phyloP scores from a whole-genome alignment of 2,888 invertebrate species.

The Diadegma fenestrale region DNA sequence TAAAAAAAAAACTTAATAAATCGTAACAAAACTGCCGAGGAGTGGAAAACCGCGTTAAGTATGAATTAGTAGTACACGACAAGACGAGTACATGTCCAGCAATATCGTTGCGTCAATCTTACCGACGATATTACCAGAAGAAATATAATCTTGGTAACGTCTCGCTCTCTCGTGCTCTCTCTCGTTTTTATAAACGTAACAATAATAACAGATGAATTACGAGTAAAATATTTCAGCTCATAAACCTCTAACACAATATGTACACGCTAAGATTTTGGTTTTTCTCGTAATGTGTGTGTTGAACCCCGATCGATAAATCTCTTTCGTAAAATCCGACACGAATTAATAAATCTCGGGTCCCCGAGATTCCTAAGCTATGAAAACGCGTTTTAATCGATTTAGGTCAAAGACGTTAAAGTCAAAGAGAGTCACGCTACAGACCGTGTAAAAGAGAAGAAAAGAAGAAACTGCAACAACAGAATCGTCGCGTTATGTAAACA shows the following conservation, averaged over 20 bases:
- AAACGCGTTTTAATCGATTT: slow-evolving; percentile 62
- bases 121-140: slow-evolving; percentile 76
- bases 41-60: slow-evolving; percentile 61
- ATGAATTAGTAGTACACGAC: slow-evolving; percentile 55
- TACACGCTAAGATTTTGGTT: slow-evolving; percentile 79
- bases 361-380: slow-evolving; percentile 54
- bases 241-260: slow-evolving; percentile 76
- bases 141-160: slow-evolving; percentile 84
- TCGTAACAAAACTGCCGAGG: slow-evolving; percentile 61
- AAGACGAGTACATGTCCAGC: slow-evolving; percentile 61
- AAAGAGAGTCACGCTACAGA: slow-evolving; percentile 54
- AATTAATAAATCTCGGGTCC: slow-evolving; percentile 28
- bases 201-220: slow-evolving; percentile 82
- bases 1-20: slow-evolving; percentile 27
- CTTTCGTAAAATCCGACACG: slow-evolving; percentile 23
- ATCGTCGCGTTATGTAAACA: neutral
- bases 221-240: slow-evolving; percentile 72
- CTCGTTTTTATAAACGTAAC: slow-evolving; percentile 81
- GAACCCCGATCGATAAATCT: slow-evolving; percentile 23
- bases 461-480: slow-evolving; percentile 6
- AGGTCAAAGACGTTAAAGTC: slow-evolving; percentile 62
- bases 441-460: slow-evolving; percentile 45
- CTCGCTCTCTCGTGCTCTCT: slow-evolving; percentile 65
- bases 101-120: slow-evolving; percentile 71
- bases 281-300: slow-evolving; percentile 68